phyloP scores from a whole-genome alignment of 2,888 invertebrate species.

The Tachystola acroxantha region DNA sequence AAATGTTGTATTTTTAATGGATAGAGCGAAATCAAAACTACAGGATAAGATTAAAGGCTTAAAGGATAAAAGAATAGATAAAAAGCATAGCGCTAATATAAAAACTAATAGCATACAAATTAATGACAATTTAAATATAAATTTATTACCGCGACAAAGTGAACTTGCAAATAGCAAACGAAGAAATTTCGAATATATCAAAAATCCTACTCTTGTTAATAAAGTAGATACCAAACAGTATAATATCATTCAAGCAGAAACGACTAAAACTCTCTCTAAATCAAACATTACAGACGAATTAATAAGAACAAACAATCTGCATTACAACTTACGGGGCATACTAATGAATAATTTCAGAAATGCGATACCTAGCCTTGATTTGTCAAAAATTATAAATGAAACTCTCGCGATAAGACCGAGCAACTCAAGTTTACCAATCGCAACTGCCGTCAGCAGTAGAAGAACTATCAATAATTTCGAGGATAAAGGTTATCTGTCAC shows the following conservation, averaged over 20 bases:
- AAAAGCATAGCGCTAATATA: not conserved
- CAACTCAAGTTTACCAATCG: not conserved
- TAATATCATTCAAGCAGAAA: too few species aligned
- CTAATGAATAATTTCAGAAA: constrained; percentile 5
- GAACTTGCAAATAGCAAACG: not conserved
- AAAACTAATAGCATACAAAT: constrained; percentile 10
- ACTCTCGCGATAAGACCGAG: too few species aligned
- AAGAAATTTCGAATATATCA: not conserved
- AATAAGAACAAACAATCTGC: not conserved
- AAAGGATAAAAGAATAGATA: not conserved
- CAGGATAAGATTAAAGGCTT: constrained; percentile 15
- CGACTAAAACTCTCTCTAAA: not conserved
- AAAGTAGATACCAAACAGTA: not conserved
- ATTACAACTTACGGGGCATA: constrained; percentile 3
- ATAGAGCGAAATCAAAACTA: constrained; percentile 22
- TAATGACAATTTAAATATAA: constrained; percentile 38
- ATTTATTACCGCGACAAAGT: constrained; percentile 32
- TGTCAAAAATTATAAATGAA: not conserved
- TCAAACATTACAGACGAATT: not conserved
- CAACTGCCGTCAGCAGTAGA: too few species aligned
- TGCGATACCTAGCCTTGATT: constrained; percentile 1
- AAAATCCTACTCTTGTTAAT: not conserved
- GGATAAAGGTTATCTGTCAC: not conserved
- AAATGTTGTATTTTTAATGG: constrained; percentile 47
- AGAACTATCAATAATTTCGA: too few species aligned